A percentile compares a stretch with the other conserved stretches of the same genome.
phyloP scores from a whole-genome alignment of 92 coral and sea anemone species.

The Muricea muricata region DNA sequence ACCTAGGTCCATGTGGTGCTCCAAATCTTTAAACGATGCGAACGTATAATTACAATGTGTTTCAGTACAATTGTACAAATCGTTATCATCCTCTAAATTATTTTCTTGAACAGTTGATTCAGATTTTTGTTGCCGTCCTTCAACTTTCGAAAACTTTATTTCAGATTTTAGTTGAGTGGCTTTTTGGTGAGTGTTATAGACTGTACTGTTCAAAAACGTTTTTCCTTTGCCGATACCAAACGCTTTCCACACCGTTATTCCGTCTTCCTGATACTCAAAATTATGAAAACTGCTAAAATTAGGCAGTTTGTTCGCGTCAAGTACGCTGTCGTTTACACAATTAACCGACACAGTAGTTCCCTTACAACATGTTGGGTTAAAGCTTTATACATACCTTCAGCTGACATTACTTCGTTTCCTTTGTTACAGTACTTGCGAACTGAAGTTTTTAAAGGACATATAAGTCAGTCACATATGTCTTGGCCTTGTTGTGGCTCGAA shows the following conservation, averaged over 20 bases:
- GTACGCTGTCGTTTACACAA: slow-evolving; percentile 51
- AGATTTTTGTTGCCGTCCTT: neutral
- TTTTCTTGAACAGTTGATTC: neutral
- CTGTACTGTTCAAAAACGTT: slow-evolving; percentile 36
- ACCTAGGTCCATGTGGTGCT: slow-evolving; percentile 74
- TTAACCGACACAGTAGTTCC: slow-evolving; percentile 77
- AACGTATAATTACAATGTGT: slow-evolving; percentile 60
- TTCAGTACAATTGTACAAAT: neutral
- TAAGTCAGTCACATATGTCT: slow-evolving; percentile 73
- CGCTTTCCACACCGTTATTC: slow-evolving; percentile 72
- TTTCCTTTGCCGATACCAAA: slow-evolving; percentile 74
- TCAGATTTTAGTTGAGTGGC: slow-evolving; percentile 42
- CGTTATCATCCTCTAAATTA: neutral
- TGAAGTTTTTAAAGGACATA: slow-evolving; percentile 74
- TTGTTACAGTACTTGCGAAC: slow-evolving; percentile 77
- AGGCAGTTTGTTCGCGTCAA: slow-evolving; percentile 50
- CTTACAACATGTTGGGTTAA: slow-evolving; percentile 66
- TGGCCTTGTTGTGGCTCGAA: slow-evolving; percentile 84
- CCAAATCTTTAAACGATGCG: slow-evolving; percentile 57
- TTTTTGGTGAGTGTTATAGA: slow-evolving; percentile 60
- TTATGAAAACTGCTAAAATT: slow-evolving; percentile 67
- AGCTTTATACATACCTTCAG: slow-evolving; percentile 73
- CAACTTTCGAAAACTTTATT: slow-evolving; percentile 23
- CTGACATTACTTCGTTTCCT: slow-evolving; percentile 77
- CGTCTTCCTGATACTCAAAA: slow-evolving; percentile 63